Evolutionary conservation across 2,113 vertebrate genomes (phyloP).

Genomic region (Bos taurus): DNA sequence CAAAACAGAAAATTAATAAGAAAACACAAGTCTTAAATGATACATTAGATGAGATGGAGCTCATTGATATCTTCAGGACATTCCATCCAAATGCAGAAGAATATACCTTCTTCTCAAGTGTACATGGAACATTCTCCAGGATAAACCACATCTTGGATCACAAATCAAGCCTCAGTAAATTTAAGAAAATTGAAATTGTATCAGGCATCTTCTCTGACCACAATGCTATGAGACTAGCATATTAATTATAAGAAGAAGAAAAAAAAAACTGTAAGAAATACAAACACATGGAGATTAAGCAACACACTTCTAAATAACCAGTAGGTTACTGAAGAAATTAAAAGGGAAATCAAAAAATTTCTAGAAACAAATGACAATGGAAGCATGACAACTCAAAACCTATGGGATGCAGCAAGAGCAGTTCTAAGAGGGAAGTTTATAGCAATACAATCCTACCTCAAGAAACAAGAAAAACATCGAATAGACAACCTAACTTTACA

Average conservation of each 20-base stretch:
- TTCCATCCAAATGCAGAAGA: background rate
- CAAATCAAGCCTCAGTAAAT: background rate
- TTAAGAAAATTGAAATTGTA: background rate
- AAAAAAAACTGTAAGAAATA: background rate
- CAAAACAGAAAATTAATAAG: background rate
- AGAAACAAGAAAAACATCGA: background rate
- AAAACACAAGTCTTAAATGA: background rate
- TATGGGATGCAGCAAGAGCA: background rate
- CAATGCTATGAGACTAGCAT: background rate
- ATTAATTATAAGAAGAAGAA: background rate
- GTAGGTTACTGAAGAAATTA: background rate
- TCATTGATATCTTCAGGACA: background rate
- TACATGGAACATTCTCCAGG: background rate
- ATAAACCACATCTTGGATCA: background rate
- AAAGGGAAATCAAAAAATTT: background rate
- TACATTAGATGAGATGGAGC: background rate
- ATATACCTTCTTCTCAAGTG: background rate
- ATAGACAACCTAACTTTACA: background rate
- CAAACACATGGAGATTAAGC: background rate
- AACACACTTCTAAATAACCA: background rate
- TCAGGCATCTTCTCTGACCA: background rate
- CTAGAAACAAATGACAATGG: background rate
- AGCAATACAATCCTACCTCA: background rate
- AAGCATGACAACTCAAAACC: background rate
- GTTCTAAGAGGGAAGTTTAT: background rate